Conservation (phyloP, 2,113 vertebrate genomes). For the Bambusicola thoracicus region DNA sequence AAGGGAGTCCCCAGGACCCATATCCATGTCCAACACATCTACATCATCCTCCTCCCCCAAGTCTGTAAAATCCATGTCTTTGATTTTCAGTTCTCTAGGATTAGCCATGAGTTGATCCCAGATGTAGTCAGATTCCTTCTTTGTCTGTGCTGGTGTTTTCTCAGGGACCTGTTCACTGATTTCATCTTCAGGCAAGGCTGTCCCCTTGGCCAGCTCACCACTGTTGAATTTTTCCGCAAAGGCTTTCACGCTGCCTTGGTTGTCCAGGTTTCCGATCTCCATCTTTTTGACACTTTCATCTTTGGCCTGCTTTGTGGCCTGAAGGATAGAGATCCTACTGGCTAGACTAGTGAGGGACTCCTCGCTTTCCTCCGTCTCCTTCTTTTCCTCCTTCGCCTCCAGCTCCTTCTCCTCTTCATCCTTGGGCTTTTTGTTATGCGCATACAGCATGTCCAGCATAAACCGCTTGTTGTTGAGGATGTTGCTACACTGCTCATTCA, state of each 20-base stretch:
- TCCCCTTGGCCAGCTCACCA: slow-evolving; percentile 86
- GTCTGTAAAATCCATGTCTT: slow-evolving; percentile 98
- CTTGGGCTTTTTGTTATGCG: slow-evolving; percentile 84
- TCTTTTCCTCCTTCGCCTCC: slow-evolving; percentile 77
- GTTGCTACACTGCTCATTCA: slow-evolving; percentile 89
- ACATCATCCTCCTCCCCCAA: slow-evolving; percentile 92
- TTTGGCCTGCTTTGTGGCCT: slow-evolving; percentile 85
- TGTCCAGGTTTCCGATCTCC: slow-evolving; percentile 88
- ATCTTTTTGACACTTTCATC: slow-evolving; percentile 88
- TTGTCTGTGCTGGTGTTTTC: slow-evolving; percentile 67
- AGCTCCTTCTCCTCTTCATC: slow-evolving; percentile 81
- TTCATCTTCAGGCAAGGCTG: slow-evolving; percentile 79
- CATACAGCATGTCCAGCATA: slow-evolving; percentile 97
- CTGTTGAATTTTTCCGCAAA: slow-evolving; percentile 90
- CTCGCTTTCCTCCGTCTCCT: slow-evolving; percentile 77
- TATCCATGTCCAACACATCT: slow-evolving; percentile 89
- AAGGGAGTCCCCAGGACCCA: slow-evolving; percentile 81
- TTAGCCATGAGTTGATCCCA: slow-evolving; percentile 98
- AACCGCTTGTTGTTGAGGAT: slow-evolving; percentile 92
- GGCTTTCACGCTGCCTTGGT: slow-evolving; percentile 89
- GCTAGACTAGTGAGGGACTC: slow-evolving; percentile 86
- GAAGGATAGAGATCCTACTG: slow-evolving; percentile 90
- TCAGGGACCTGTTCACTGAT: slow-evolving; percentile 76
- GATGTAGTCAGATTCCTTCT: slow-evolving; percentile 94
- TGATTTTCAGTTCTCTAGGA: slow-evolving; percentile 93